Evolutionary conservation across 2,113 vertebrate species (phyloP), one percentile per base, ranked within the genome.

Genomic region (Gyps fulvus): DNA sequence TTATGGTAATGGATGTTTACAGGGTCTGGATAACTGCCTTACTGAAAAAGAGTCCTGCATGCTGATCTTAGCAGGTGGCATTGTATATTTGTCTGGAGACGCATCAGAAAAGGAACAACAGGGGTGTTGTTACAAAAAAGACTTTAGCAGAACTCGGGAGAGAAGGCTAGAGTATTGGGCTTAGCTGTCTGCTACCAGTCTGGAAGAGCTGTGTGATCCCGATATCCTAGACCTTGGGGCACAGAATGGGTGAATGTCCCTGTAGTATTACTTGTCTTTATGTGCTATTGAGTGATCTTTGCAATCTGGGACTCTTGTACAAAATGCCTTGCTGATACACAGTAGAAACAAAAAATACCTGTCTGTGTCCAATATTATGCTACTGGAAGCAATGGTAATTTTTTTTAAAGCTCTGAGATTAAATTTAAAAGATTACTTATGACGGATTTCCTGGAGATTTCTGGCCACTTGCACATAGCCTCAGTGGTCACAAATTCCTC

Each of bases 401-500:
- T 72, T 58, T 78, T 93, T 78, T 77, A 16, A 80, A 90, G 63
- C 25, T 95, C 45, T n/a, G 47, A 82, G 32, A 67, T 59, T 61
- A 84, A 90, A 78, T 83, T 65, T 26, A 69, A 69, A 74, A 49
- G 6, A 72, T 85, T 43, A 70, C 13, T 87, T 49, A 34, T 63
- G 26, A 72, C 0, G 0, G 31, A 89, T 90, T 91, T 94, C 95
- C 95, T 91, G 45, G 52, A 45, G 34, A 54, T 76, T 97, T 91
- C 73, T 89, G 81, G 65, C 95, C 70, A 69, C 54, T 69, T 69
- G 87, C 70, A 81, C 57, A 49, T 10, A 74, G 50, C 63, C 36
- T 91, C 81, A 61, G 87, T 91, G 81, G 88, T 72, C 83, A 96
- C 63, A 87, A 49, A 95, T 95, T 93, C 83, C 92, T 92, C 69